Percentiles rank a stretch among this genome's conserved stretches.
Conservation (phyloP, 2,888 invertebrate genomes). For the Homarus gammarus region DNA sequence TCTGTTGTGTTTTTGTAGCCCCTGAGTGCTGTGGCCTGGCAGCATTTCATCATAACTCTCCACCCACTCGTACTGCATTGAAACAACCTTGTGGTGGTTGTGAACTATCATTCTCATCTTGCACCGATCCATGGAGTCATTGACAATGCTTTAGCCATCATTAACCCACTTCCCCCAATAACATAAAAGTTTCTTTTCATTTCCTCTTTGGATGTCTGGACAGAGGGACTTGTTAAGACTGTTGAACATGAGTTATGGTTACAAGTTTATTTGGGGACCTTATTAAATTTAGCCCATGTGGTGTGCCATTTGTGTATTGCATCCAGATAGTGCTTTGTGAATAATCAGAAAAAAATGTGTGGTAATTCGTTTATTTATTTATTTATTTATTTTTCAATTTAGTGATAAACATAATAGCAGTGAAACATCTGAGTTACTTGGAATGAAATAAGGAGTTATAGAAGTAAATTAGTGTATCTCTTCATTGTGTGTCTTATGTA, state of each 20-base stretch:
- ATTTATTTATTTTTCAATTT: background rate
- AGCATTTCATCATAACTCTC: background rate
- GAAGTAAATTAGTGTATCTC: background rate
- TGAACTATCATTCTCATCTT: constrained; percentile 8
- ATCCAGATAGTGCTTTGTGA: background rate
- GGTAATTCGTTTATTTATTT: background rate
- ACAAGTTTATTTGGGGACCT: background rate
- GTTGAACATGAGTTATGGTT: background rate
- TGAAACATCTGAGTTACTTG: background rate
- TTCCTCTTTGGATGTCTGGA: constrained; percentile 23
- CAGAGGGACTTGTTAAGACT: constrained; percentile 14
- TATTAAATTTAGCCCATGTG: too few relatives aligned
- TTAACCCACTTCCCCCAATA: background rate
- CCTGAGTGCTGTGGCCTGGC: background rate
- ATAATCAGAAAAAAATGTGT: background rate
- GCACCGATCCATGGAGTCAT: constrained; percentile 2
- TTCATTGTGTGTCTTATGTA: background rate
- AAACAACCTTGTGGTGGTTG: background rate
- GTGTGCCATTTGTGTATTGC: too few relatives aligned
- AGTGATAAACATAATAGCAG: background rate
- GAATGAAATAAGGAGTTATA: background rate
- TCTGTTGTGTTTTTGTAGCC: background rate
- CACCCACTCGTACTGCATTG: background rate
- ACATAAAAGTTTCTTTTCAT: background rate
- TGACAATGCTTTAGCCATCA: constrained; percentile 7